A percentile compares a stretch with the other conserved stretches of the same genome.
Evolutionary conservation across 2,797 vertebrate species (phyloP).

Genomic region (Sebastes hubbsi): DNA sequence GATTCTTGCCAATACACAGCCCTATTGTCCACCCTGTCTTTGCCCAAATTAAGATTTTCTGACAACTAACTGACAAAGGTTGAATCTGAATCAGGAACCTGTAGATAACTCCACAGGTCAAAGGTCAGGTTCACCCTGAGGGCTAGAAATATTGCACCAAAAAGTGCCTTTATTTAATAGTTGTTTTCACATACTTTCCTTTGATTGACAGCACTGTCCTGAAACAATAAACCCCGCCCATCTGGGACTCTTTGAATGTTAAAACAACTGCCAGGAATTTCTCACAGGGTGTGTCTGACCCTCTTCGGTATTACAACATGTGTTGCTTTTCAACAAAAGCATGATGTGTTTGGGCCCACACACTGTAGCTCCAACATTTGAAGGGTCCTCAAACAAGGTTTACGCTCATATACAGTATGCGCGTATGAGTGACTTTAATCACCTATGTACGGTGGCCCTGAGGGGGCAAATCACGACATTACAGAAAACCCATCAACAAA

Average conservation of each 20-base stretch:
- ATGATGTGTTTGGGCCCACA: not conserved
- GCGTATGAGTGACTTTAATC: not conserved
- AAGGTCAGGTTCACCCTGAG: not conserved
- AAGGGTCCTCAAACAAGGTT: not conserved
- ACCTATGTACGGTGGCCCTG: too few species aligned
- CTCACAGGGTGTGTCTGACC: constrained; percentile 47
- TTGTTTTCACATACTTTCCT: not conserved
- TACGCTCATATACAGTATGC: not conserved
- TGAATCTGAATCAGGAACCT: not conserved
- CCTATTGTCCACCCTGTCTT: not conserved
- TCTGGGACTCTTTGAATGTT: constrained; percentile 27
- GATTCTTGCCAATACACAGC: too few species aligned
- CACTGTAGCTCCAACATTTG: not conserved
- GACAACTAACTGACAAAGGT: not conserved
- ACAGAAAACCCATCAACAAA: not conserved
- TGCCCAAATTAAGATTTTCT: not conserved
- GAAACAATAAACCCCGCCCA: constrained; percentile 39
- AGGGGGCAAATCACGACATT: not conserved
- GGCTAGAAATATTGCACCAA: not conserved
- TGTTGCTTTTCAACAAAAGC: constrained; percentile 30
- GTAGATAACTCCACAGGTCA: not conserved
- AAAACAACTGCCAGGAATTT: constrained; percentile 55
- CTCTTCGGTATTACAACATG: constrained; percentile 42
- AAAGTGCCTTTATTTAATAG: not conserved
- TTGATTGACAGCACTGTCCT: constrained; percentile 7